These are phyloP conservation scores for Scalopus aquaticus DNA, from an alignment of 2,113 vertebrate species.

Conservation along the genomic window DNA sequence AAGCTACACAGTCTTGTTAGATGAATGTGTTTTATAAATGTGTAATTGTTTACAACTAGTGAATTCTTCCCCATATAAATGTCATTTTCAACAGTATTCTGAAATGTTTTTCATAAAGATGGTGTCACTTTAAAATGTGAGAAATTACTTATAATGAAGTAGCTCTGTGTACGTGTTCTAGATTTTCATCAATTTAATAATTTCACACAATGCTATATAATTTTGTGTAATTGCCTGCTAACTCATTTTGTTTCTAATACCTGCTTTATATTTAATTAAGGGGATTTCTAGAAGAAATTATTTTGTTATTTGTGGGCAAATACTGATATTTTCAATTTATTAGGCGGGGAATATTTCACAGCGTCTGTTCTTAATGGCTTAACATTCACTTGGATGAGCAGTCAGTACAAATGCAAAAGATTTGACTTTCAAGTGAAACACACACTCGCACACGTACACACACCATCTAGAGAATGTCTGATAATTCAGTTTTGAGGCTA, in stretches of 20 bases:
- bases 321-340: neutral
- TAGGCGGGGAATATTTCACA: neutral
- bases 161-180: slow-evolving; percentile 11
- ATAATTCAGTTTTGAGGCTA: slow-evolving; percentile 49
- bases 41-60: neutral
- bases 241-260: slow-evolving; percentile 43
- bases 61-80: neutral
- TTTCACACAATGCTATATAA: neutral
- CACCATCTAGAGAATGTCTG: neutral
- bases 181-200: slow-evolving; percentile 7
- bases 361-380: neutral
- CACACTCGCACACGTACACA: too few relatives aligned
- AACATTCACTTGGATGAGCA: neutral
- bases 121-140: slow-evolving; percentile 41
- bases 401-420: neutral
- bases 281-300: neutral
- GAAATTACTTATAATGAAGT: neutral
- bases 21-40: neutral
- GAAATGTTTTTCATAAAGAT: slow-evolving; percentile 14
- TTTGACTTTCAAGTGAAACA: neutral
- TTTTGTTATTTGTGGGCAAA: slow-evolving; percentile 33
- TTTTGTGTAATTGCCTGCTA: slow-evolving; percentile 7
- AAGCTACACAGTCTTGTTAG: neutral
- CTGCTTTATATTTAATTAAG: slow-evolving; percentile 29
- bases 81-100: neutral